phyloP scores from a whole-genome alignment of 2,888 invertebrate species.

The Zootermopsis nevadensis region DNA sequence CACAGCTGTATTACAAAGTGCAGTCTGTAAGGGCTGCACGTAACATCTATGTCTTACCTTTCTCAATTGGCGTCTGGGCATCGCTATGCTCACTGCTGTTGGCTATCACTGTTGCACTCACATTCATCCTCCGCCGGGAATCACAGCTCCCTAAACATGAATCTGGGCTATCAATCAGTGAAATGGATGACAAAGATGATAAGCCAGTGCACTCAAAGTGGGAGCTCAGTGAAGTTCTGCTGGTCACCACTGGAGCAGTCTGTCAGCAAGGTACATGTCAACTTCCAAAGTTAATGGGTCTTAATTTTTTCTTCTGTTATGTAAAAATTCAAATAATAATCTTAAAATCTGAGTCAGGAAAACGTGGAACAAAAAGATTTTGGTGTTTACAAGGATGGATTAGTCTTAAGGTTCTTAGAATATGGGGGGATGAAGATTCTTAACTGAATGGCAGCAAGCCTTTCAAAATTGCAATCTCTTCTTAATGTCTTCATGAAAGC shows the following conservation, averaged over 20 bases:
- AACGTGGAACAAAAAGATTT: too few species aligned
- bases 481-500: too few species aligned
- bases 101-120: slow-evolving; percentile 50
- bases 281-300: too few species aligned
- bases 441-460: too few species aligned
- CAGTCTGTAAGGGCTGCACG: slow-evolving; percentile 46
- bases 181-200: not conserved
- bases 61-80: slow-evolving; percentile 50
- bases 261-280: slow-evolving; percentile 51
- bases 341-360: too few species aligned
- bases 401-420: too few species aligned
- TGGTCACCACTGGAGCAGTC: slow-evolving; percentile 52
- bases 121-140: slow-evolving; percentile 48
- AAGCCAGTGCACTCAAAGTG: slow-evolving; percentile 42
- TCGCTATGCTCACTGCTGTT: slow-evolving; percentile 46
- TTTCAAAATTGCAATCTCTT: too few species aligned
- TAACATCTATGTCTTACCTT: slow-evolving; percentile 51
- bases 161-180: not conserved
- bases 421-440: too few species aligned
- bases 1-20: slow-evolving; percentile 47
- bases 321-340: too few species aligned
- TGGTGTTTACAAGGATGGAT: too few species aligned
- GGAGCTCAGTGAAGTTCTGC: slow-evolving; percentile 52
- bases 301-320: too few species aligned
- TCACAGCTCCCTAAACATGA: slow-evolving; percentile 29